Conservation (phyloP, 2,888 invertebrate genomes). For the Eudemis profundana region DNA sequence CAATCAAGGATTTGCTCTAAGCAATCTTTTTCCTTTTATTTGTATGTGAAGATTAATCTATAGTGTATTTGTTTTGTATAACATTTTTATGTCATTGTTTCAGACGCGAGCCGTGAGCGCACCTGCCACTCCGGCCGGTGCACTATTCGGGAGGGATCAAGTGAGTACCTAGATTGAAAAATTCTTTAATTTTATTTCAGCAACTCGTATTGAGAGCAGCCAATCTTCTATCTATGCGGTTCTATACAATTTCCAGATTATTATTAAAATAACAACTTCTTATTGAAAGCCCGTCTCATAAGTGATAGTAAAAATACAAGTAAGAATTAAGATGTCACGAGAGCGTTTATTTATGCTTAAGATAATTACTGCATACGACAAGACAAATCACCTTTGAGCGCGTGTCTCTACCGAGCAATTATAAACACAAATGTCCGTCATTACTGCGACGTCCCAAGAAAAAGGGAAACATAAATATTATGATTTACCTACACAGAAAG, state of each 20-base stretch:
- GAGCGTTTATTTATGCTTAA: slow-evolving; percentile 38
- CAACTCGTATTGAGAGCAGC: too few species aligned
- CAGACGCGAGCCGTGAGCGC: slow-evolving; percentile 83
- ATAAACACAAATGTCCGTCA: slow-evolving; percentile 44
- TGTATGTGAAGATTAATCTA: not conserved
- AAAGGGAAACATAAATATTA: slow-evolving; percentile 19
- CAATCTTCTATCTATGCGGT: not conserved
- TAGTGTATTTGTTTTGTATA: slow-evolving; percentile 15
- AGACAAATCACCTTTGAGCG: slow-evolving; percentile 45
- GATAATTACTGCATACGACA: slow-evolving; percentile 44
- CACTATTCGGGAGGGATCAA: slow-evolving; percentile 70
- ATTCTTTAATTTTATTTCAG: too few species aligned
- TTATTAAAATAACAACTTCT: slow-evolving; percentile 1
- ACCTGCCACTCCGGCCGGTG: slow-evolving; percentile 75
- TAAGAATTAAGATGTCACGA: slow-evolving; percentile 38
- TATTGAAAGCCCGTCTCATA: not conserved
- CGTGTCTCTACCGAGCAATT: slow-evolving; percentile 44
- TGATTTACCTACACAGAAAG: slow-evolving; percentile 14
- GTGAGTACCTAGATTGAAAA: slow-evolving; percentile 55
- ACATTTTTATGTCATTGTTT: slow-evolving; percentile 59
- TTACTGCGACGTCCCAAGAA: slow-evolving; percentile 34
- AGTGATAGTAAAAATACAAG: slow-evolving; percentile 10
- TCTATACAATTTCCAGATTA: not conserved
- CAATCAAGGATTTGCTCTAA: slow-evolving; percentile 55
- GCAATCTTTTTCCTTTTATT: slow-evolving; percentile 33